A percentile compares a stretch with the other conserved stretches of the same genome.
These are phyloP conservation scores for Remorina albescens DNA, from an alignment of 2,797 vertebrate genomes.

Conservation along the genomic window DNA sequence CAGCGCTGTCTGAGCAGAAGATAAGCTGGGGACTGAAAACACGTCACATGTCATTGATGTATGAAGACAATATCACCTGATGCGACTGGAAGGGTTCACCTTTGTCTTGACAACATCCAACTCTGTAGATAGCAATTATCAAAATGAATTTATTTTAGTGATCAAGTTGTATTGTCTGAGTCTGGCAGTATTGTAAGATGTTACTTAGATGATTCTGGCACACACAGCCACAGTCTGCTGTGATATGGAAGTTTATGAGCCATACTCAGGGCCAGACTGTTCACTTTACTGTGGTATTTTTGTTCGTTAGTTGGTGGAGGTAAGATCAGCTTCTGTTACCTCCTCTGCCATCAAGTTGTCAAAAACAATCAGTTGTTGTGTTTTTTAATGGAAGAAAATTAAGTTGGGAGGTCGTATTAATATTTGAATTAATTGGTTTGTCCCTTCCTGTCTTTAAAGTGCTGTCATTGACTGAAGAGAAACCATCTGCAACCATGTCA, in stretches of 20 bases:
- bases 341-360: not conserved
- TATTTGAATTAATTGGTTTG: not conserved
- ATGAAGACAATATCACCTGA: not conserved
- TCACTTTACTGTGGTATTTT: too few relatives aligned
- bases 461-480: conserved; percentile 46
- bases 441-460: conserved; percentile 43
- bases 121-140: not conserved
- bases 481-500: conserved; percentile 31
- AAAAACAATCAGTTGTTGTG: not conserved
- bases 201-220: too few relatives aligned
- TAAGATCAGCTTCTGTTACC: not conserved
- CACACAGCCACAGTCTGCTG: too few relatives aligned
- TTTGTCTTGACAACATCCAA: not conserved
- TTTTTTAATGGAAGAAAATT: not conserved
- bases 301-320: not conserved
- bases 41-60: conserved; percentile 16
- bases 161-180: too few relatives aligned
- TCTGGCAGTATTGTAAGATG: too few relatives aligned
- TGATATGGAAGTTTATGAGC: too few relatives aligned
- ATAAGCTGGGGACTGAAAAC: conserved; percentile 9
- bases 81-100: not conserved
- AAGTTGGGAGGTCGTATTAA: not conserved
- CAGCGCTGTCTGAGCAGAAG: not conserved
- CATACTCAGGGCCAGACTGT: too few relatives aligned
- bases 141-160: too few relatives aligned